phyloP scores from a whole-genome alignment of 2,797 vertebrate genomes.

The Pseudomugil tenellus region DNA sequence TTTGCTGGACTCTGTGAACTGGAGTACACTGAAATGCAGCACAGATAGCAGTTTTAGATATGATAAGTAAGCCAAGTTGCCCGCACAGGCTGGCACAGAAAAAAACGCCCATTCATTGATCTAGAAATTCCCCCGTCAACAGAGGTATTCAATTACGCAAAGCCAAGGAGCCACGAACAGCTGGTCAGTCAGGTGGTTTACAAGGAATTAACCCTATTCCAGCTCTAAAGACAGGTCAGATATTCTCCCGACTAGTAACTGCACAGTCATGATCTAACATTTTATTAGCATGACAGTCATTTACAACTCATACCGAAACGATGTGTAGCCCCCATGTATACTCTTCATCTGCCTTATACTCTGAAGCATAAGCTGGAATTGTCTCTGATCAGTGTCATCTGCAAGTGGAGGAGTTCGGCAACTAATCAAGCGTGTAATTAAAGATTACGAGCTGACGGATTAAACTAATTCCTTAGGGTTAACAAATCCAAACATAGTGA shows the following conservation, averaged over 20 bases:
- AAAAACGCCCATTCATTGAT: constrained; percentile 24
- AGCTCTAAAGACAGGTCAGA: not conserved
- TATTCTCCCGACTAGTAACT: not conserved
- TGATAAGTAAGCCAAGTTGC: constrained; percentile 54
- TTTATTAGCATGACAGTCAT: not conserved
- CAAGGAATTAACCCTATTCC: not conserved
- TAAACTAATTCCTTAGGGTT: constrained; percentile 62
- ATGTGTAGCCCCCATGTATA: constrained; percentile 13
- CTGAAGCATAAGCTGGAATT: constrained; percentile 11
- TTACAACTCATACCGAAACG: constrained; percentile 22
- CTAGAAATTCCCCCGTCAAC: constrained; percentile 15
- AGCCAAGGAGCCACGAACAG: not conserved
- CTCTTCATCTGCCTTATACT: not conserved
- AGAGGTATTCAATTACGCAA: constrained; percentile 7
- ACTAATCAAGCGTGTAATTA: constrained; percentile 67
- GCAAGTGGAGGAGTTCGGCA: constrained; percentile 25
- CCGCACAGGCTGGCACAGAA: constrained; percentile 31
- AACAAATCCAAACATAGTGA: constrained; percentile 55
- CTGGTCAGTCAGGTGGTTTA: constrained; percentile 16
- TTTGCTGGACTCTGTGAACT: constrained; percentile 35
- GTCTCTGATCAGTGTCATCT: constrained; percentile 43
- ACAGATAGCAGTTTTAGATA: constrained; percentile 44
- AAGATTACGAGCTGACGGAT: constrained; percentile 62
- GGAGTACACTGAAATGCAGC: constrained; percentile 17
- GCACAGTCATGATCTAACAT: constrained; percentile 14